Evolutionary conservation across 2,113 vertebrate genomes (phyloP).

Genomic region (Lycaon pictus): DNA sequence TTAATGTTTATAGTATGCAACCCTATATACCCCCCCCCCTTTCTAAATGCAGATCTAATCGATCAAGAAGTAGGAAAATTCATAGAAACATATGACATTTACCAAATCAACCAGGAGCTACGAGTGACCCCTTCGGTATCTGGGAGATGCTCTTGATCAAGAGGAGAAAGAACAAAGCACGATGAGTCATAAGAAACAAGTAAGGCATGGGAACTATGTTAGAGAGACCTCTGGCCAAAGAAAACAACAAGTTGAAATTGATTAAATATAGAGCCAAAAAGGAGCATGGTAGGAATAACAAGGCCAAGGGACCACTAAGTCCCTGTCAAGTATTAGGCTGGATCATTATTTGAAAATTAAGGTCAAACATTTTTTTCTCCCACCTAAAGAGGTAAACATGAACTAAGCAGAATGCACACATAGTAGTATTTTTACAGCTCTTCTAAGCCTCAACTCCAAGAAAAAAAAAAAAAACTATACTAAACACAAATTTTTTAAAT

Average conservation of each 20-base stretch:
- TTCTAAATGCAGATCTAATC: neutral
- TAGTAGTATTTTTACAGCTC: neutral
- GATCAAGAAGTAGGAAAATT: neutral
- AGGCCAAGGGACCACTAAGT: neutral
- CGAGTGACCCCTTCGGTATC: neutral
- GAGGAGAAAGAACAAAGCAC: neutral
- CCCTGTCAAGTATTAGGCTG: neutral
- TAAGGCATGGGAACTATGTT: rapidly evolving
- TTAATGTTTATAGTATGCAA: neutral
- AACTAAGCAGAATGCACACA: neutral
- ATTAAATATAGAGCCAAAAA: neutral
- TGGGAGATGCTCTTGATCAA: neutral
- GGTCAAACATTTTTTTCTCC: neutral
- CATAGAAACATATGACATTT: neutral
- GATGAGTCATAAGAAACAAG: neutral
- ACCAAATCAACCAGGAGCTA: neutral
- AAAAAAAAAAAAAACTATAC: neutral
- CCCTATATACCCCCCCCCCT: neutral
- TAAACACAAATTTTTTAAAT: neutral
- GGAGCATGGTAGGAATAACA: neutral
- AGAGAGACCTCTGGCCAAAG: neutral
- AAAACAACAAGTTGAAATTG: neutral
- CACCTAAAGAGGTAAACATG: neutral
- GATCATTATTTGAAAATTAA: neutral
- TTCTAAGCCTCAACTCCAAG: neutral